phyloP scores from a whole-genome alignment of 2,113 vertebrate species.

The Clupea harengus region DNA sequence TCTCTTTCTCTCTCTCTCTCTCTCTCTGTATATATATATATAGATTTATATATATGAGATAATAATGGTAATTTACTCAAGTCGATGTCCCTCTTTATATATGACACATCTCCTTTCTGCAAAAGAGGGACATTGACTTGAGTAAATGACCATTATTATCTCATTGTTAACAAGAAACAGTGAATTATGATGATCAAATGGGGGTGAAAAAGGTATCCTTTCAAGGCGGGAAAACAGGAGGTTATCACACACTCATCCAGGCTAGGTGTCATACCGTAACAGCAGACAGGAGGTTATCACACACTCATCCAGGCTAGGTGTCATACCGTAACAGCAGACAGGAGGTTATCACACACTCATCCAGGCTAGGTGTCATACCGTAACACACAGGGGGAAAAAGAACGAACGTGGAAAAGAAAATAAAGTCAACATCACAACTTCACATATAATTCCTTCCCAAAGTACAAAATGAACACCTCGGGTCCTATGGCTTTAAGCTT shows the following conservation, averaged over 20 bases:
- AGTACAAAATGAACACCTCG: neutral
- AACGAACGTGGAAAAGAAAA: no score
- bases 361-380: no score
- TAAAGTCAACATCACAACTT: neutral
- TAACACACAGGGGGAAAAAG: neutral
- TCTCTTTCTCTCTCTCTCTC: no score
- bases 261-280: no score
- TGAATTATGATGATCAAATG: neutral
- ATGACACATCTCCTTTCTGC: no score
- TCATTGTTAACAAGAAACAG: neutral
- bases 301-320: neutral
- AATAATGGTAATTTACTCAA: no score
- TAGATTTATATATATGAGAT: no score
- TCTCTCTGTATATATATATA: no score
- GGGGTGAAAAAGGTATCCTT: neutral
- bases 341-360: no score
- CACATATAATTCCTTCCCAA: neutral
- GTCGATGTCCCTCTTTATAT: no score
- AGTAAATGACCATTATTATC: neutral
- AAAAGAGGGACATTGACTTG: neutral
- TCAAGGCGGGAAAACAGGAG: neutral
- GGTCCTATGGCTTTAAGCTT: slow-evolving; percentile 15
- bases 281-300: neutral
- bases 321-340: no score
- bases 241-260: neutral